phyloP scores from a whole-genome alignment of 2,888 invertebrate genomes.

The Julus scandinavius region DNA sequence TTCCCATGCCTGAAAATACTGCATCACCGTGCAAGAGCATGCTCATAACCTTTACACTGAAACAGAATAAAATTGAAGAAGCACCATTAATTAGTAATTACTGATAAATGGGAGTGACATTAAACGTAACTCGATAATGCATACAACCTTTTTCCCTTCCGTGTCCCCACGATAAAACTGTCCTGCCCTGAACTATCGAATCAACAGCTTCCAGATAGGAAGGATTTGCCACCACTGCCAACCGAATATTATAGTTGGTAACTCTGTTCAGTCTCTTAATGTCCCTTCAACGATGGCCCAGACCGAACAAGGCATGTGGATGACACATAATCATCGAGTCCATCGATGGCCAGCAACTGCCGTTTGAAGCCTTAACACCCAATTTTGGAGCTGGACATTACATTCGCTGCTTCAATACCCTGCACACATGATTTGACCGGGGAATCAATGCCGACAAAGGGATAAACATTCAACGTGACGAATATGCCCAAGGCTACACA shows the following conservation, averaged over 20 bases:
- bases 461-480: not conserved
- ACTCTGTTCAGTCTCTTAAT: conserved; percentile 91
- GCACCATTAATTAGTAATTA: not conserved
- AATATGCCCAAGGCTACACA: not conserved
- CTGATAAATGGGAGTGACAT: not conserved
- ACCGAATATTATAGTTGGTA: conserved; percentile 88
- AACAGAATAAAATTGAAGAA: not conserved
- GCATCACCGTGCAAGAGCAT: conserved; percentile 95
- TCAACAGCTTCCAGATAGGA: conserved; percentile 94
- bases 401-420: too few relatives aligned
- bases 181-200: conserved; percentile 93
- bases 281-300: too few relatives aligned
- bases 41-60: conserved; percentile 82
- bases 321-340: too few relatives aligned
- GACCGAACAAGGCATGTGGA: too few relatives aligned
- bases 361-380: too few relatives aligned
- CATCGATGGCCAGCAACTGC: too few relatives aligned
- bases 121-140: not conserved
- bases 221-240: conserved; percentile 91
- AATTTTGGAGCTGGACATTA: too few relatives aligned
- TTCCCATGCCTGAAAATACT: conserved; percentile 94
- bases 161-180: conserved; percentile 95
- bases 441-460: not conserved
- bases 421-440: not conserved
- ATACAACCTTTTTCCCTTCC: conserved; percentile 83